A percentile compares a stretch with the other conserved stretches of the same genome.
Conservation (phyloP, 2,113 vertebrate species). For the Tor tambroides region DNA sequence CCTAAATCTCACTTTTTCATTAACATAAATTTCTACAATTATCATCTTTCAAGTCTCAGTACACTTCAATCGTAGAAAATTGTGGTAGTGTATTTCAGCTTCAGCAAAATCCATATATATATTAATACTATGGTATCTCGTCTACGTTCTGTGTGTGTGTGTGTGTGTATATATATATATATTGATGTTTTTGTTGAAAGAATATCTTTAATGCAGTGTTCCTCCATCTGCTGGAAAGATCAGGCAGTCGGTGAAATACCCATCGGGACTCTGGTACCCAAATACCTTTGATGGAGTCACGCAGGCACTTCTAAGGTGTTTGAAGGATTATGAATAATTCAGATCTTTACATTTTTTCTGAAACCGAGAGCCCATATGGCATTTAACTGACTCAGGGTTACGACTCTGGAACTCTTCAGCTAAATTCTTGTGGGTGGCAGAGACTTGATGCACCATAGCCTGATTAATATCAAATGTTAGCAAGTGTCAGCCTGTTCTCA, state of each 20-base stretch:
- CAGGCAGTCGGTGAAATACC: background rate
- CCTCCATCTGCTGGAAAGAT: slow-evolving; percentile 27
- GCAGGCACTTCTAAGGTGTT: background rate
- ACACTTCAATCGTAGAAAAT: no score
- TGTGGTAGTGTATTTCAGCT: background rate
- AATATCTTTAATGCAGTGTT: slow-evolving; percentile 28
- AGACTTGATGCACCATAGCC: slow-evolving; percentile 38
- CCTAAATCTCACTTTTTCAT: slow-evolving; percentile 40
- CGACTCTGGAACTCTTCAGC: slow-evolving; percentile 18
- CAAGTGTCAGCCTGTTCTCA: slow-evolving; percentile 29
- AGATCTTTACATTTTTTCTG: slow-evolving; percentile 34
- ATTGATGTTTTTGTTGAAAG: background rate
- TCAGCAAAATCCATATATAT: background rate
- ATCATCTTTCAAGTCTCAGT: background rate
- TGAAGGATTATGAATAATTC: slow-evolving; percentile 51
- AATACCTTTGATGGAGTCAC: slow-evolving; percentile 19
- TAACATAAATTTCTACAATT: background rate
- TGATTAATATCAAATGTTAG: slow-evolving; percentile 59
- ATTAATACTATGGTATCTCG: background rate
- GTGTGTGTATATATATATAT: no score
- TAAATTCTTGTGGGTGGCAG: slow-evolving; percentile 24
- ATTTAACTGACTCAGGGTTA: slow-evolving; percentile 31
- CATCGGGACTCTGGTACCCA: background rate
- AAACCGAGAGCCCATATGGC: background rate
- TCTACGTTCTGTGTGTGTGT: background rate